Conservation (phyloP, 2,113 vertebrate species). For the Xiphias gladius region DNA sequence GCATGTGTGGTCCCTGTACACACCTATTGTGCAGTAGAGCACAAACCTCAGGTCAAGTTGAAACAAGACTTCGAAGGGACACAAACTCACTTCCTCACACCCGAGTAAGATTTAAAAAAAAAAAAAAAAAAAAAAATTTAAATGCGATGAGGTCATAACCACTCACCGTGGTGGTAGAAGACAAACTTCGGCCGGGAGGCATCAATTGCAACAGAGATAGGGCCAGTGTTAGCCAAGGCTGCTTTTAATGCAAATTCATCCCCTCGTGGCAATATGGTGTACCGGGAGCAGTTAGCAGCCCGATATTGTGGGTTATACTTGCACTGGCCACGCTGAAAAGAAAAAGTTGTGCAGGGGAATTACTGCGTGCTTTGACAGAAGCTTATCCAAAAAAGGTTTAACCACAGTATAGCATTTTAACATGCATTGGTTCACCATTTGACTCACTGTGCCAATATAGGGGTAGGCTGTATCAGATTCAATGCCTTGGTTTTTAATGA, state of each 20-base stretch:
- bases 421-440: no score
- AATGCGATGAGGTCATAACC: rapidly evolving
- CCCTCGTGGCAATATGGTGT: constrained; percentile 69
- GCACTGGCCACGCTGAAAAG: constrained; percentile 82
- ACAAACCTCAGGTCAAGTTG: neutral
- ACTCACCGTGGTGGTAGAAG: constrained; percentile 87
- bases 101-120: neutral
- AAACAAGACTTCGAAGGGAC: neutral
- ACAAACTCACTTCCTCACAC: neutral
- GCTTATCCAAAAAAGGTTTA: neutral
- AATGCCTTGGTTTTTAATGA: constrained; percentile 76
- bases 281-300: constrained; percentile 86
- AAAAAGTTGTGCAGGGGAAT: rapidly evolving
- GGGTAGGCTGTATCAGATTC: constrained; percentile 75
- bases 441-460: constrained; percentile 59
- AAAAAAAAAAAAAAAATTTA: no score
- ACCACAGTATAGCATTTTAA: neutral
- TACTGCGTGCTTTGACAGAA: neutral
- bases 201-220: constrained; percentile 88
- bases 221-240: constrained; percentile 84
- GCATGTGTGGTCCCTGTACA: constrained; percentile 87
- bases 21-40: constrained; percentile 74
- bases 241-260: constrained; percentile 81
- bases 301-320: constrained; percentile 74
- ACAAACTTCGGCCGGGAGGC: constrained; percentile 83